Conservation (phyloP, 2,113 vertebrate species). For the Platysternon megacephalum region DNA sequence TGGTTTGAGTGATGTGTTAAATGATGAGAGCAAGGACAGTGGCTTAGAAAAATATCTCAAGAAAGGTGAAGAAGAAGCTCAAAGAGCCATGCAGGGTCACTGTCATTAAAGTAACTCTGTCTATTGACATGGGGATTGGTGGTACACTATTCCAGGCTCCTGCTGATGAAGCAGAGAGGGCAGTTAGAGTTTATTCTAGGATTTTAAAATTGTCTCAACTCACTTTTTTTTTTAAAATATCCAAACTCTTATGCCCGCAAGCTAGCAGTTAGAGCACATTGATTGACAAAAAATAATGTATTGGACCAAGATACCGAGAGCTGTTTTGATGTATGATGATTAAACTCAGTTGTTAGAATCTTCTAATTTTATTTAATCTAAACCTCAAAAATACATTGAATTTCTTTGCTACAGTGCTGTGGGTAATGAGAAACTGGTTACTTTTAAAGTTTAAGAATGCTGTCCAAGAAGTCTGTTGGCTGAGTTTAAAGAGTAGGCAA, state of each 20-base stretch:
- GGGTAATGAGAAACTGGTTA: not conserved
- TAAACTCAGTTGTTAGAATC: not conserved
- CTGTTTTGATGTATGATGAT: rapidly evolving
- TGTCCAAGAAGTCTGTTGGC: not conserved
- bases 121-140: slow-evolving; percentile 26
- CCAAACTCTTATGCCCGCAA: not conserved
- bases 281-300: not conserved
- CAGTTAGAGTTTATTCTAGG: slow-evolving; percentile 26
- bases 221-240: rapidly evolving
- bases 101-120: slow-evolving; percentile 66
- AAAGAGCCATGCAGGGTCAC: slow-evolving; percentile 58
- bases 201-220: slow-evolving; percentile 31
- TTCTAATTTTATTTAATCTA: not conserved
- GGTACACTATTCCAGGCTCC: slow-evolving; percentile 1
- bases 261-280: rapidly evolving
- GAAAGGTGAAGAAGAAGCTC: slow-evolving; percentile 62
- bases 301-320: not conserved
- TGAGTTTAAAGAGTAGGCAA: not conserved
- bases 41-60: slow-evolving; percentile 61
- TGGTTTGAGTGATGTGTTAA: slow-evolving; percentile 79
- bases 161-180: slow-evolving; percentile 35
- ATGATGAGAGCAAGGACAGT: slow-evolving; percentile 73
- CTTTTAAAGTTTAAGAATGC: not conserved
- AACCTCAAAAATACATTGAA: not conserved
- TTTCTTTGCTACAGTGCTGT: not conserved